Percentiles rank a stretch among this genome's conserved stretches.
Conservation (phyloP, 2,888 invertebrate species). For the Agrypnus murinus region DNA sequence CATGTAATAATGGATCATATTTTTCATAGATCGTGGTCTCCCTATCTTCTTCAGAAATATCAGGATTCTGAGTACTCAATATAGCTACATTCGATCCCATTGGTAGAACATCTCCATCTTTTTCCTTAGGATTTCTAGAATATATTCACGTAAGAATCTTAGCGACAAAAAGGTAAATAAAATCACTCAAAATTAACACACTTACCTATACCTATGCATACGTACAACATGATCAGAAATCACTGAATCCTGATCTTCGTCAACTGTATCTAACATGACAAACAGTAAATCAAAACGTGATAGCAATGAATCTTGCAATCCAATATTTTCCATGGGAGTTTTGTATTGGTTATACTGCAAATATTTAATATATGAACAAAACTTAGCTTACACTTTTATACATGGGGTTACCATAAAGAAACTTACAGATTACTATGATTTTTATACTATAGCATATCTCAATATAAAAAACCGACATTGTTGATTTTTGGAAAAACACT, state of each 20-base stretch:
- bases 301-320: constrained; percentile 95
- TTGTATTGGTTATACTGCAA: constrained; percentile 97
- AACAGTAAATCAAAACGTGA: constrained; percentile 99
- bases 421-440: too few relatives aligned
- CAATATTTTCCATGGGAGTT: constrained; percentile 99
- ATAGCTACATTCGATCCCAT: constrained; percentile 90
- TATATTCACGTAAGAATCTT: not conserved
- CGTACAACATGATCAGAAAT: constrained; percentile 98
- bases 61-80: constrained; percentile 88
- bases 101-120: constrained; percentile 94
- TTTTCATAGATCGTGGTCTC: constrained; percentile 90
- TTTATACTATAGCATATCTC: too few relatives aligned
- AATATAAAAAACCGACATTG: too few relatives aligned
- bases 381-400: too few relatives aligned
- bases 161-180: not conserved
- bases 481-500: too few relatives aligned
- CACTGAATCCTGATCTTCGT: constrained; percentile 90
- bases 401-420: too few relatives aligned
- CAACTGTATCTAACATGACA: constrained; percentile 95
- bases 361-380: too few relatives aligned
- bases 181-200: not conserved
- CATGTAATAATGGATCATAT: constrained; percentile 93
- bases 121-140: constrained; percentile 91
- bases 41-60: constrained; percentile 79
- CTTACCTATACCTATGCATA: constrained; percentile 93